Evolutionary conservation across 2,888 invertebrate genomes (phyloP).

Genomic region (Malthinus flaveolus): DNA sequence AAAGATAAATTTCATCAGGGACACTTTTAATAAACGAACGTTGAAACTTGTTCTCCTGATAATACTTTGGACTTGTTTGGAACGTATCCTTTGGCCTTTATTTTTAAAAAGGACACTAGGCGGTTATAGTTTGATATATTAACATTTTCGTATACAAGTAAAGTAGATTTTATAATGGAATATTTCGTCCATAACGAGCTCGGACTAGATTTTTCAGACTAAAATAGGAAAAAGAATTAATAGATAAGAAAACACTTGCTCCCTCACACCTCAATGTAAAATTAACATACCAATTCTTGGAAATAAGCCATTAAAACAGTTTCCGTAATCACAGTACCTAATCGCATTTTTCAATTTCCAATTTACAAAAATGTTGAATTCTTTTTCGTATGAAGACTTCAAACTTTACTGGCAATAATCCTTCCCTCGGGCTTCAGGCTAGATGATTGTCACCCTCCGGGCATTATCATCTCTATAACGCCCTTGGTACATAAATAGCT

Average conservation of each 20-base stretch:
- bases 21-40: conserved; percentile 32
- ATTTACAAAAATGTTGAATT: too few species aligned
- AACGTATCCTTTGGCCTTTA: conserved; percentile 28
- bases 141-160: conserved; percentile 27
- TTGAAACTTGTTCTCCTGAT: conserved; percentile 27
- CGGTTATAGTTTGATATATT: conserved; percentile 25
- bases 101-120: conserved; percentile 31
- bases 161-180: conserved; percentile 28
- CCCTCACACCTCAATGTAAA: too few species aligned
- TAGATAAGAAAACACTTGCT: conserved; percentile 2
- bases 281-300: conserved; percentile 20
- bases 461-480: too few species aligned
- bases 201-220: conserved; percentile 16
- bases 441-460: too few species aligned
- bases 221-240: conserved; percentile 3
- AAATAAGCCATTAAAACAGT: conserved; percentile 25
- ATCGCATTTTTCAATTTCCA: too few species aligned
- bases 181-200: conserved; percentile 24
- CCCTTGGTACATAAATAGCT: too few species aligned
- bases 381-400: too few species aligned
- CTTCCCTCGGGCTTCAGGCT: too few species aligned
- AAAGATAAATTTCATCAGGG: conserved; percentile 27
- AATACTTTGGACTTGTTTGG: conserved; percentile 33
- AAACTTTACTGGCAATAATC: too few species aligned
- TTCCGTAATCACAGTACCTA: not conserved